Percentiles rank a stretch among this genome's conserved stretches.
These are phyloP conservation scores for Gryllus bimaculatus DNA, from an alignment of 1,140 invertebrate species.

Conservation along the genomic window DNA sequence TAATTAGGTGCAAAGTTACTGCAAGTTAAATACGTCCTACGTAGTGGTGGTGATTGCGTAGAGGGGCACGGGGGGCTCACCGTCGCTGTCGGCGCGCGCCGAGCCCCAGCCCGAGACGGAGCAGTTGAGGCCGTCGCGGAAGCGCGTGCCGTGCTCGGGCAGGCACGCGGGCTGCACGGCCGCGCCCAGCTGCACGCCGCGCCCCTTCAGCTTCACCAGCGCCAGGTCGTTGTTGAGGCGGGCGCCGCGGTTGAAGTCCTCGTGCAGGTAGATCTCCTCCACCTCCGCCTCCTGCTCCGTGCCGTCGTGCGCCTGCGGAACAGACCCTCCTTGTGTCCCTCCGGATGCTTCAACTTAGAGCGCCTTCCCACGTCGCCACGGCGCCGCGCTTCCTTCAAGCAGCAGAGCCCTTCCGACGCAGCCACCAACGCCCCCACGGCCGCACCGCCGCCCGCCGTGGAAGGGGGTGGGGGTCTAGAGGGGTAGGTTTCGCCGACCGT, in stretches of 20 bases:
- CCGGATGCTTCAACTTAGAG: no score
- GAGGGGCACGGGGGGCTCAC: conserved; percentile 33
- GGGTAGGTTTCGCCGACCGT: no score
- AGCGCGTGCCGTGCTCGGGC: conserved; percentile 41
- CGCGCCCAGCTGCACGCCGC: conserved; percentile 51
- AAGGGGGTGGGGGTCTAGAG: no score
- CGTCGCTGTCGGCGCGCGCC: conserved; percentile 45
- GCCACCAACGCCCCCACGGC: no score
- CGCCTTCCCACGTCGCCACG: no score
- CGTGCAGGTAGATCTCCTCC: conserved; percentile 56
- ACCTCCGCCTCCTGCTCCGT: conserved; percentile 56
- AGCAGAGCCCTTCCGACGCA: no score
- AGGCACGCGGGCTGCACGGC: conserved; percentile 67
- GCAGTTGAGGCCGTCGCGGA: conserved; percentile 51
- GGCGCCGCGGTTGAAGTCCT: conserved; percentile 50
- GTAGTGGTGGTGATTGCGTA: no score
- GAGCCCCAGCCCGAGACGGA: conserved; percentile 74
- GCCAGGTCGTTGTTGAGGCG: conserved; percentile 69
- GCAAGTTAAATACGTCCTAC: no score
- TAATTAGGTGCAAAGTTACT: no score
- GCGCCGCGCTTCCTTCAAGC: no score
- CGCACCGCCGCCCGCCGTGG: no score
- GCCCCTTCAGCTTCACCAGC: conserved; percentile 53
- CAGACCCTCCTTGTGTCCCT: no score
- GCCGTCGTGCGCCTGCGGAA: conserved; percentile 42